phyloP scores from a whole-genome alignment of 2,113 vertebrate genomes.

The Anas platyrhynchos region DNA sequence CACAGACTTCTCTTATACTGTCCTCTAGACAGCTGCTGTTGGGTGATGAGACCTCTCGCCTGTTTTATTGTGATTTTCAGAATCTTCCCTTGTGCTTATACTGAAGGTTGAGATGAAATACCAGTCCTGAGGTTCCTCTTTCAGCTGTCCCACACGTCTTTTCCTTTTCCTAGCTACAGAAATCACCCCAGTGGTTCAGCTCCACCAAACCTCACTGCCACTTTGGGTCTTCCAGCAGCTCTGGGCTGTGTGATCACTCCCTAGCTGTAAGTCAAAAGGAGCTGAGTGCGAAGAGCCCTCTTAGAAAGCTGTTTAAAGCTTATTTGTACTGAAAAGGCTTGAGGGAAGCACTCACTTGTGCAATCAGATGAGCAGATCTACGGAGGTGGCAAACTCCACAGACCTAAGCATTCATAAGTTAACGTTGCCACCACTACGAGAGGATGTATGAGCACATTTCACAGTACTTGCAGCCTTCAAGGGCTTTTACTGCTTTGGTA shows the following conservation, averaged over 20 bases:
- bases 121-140: background rate
- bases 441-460: fast-evolving
- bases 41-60: background rate
- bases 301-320: background rate
- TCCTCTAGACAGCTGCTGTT: background rate
- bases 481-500: background rate
- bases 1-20: background rate
- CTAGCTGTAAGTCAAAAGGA: background rate
- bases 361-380: background rate
- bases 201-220: background rate
- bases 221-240: background rate
- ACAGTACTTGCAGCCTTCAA: background rate
- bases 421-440: background rate
- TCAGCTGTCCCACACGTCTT: background rate
- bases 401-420: background rate
- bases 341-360: background rate
- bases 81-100: background rate
- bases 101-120: background rate
- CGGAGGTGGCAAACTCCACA: background rate
- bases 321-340: background rate
- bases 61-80: background rate
- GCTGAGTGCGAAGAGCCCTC: background rate
- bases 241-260: background rate
- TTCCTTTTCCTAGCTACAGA: background rate
- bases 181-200: background rate